Evolutionary conservation across 2,797 vertebrate genomes (phyloP).

Genomic region (Sebastiscus tertius): DNA sequence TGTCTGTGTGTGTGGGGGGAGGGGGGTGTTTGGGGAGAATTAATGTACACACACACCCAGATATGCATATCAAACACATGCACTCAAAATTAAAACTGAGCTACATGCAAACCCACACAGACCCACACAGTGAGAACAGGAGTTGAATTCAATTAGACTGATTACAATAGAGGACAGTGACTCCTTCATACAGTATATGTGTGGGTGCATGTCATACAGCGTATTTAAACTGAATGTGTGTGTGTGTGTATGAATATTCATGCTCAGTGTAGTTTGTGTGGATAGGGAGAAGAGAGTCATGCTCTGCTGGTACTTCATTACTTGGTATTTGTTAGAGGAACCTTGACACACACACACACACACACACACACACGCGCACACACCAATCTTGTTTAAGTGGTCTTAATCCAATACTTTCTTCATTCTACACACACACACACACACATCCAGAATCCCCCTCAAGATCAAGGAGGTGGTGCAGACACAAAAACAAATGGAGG

Average conservation of each 20-base stretch:
- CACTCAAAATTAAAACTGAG: not conserved
- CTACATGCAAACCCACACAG: not conserved
- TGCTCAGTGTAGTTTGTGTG: conserved; percentile 41
- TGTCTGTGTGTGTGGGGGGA: not conserved
- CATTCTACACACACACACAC: not conserved
- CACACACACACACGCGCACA: conserved; percentile 18
- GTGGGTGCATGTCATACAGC: not conserved
- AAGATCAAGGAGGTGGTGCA: not conserved
- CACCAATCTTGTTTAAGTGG: conserved; percentile 18
- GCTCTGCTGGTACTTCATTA: conserved; percentile 56
- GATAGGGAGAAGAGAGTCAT: conserved; percentile 46
- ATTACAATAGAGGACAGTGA: conserved; percentile 61
- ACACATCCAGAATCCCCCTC: not conserved
- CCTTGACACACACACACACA: conserved; percentile 8
- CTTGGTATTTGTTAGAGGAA: conserved; percentile 50
- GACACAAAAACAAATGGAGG: not conserved
- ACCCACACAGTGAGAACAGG: conserved; percentile 3
- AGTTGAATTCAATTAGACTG: conserved; percentile 54
- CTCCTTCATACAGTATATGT: conserved; percentile 27
- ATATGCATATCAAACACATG: conserved; percentile 8
- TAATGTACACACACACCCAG: not conserved
- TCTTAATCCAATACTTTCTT: conserved; percentile 36
- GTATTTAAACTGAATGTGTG: conserved; percentile 15
- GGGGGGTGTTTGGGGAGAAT: not conserved
- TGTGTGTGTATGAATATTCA: conserved; percentile 64